Percentiles rank a stretch among this genome's conserved stretches.
Conservation (phyloP, 2,888 invertebrate species). For the Nymphalis polychloros region DNA sequence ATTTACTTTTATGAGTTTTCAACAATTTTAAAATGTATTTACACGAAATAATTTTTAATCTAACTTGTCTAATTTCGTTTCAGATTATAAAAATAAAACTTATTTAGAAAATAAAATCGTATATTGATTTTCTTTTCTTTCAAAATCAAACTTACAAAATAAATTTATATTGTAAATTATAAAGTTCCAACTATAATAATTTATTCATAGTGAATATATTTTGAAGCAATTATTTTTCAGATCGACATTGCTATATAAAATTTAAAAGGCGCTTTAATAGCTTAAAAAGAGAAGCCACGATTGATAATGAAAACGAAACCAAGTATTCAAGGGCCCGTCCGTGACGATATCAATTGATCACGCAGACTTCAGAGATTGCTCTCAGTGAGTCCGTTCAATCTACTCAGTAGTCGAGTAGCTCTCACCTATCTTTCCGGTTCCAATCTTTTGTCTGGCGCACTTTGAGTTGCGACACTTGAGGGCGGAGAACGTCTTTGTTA, state of each 20-base stretch:
- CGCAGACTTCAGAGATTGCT: constrained; percentile 62
- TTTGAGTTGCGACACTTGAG: constrained; percentile 66
- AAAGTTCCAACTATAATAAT: background rate
- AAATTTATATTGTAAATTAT: background rate
- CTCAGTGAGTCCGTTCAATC: constrained; percentile 67
- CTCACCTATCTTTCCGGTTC: constrained; percentile 76
- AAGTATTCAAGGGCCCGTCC: constrained; percentile 52
- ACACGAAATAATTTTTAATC: constrained; percentile 32
- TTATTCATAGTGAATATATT: background rate
- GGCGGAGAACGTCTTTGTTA: constrained; percentile 71
- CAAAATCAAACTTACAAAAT: background rate
- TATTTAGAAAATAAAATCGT: background rate
- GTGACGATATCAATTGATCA: constrained; percentile 76
- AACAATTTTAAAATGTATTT: constrained; percentile 44
- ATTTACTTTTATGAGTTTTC: constrained; percentile 61
- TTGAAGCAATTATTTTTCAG: constrained; percentile 9
- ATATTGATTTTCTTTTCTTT: background rate
- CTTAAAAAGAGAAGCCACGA: constrained; percentile 40
- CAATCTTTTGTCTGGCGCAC: constrained; percentile 74
- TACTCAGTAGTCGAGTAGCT: constrained; percentile 61
- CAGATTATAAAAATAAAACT: background rate
- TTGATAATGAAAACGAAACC: constrained; percentile 53
- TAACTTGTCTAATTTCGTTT: constrained; percentile 25
- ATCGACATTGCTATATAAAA: constrained; percentile 24
- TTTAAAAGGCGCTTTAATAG: constrained; percentile 35